Percentiles rank a stretch among this genome's conserved stretches.
Evolutionary conservation across 1,140 invertebrate species (phyloP).

Genomic region (Belonocnema kinseyi): DNA sequence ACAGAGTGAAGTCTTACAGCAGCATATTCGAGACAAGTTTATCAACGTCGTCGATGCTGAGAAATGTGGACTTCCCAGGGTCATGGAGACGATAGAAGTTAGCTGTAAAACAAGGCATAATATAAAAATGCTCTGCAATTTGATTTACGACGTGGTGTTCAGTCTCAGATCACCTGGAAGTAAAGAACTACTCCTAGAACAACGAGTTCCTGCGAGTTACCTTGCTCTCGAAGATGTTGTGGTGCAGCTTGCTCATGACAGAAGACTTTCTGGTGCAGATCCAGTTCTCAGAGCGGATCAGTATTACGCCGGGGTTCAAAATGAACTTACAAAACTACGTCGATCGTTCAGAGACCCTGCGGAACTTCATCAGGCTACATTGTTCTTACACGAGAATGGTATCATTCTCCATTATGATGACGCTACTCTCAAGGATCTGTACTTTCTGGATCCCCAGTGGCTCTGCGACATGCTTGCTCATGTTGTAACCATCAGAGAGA

Average conservation of each 20-base stretch:
- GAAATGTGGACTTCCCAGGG: conserved; percentile 94
- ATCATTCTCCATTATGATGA: conserved; percentile 98
- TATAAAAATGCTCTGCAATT: conserved; percentile 91
- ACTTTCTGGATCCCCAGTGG: conserved; percentile 98
- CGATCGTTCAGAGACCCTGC: conserved; percentile 89
- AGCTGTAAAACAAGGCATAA: conserved; percentile 93
- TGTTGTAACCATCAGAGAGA: conserved; percentile 96
- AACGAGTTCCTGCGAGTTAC: conserved; percentile 97
- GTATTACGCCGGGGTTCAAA: conserved; percentile 84
- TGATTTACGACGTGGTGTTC: conserved; percentile 96
- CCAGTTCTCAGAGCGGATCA: conserved; percentile 93
- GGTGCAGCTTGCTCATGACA: conserved; percentile 85
- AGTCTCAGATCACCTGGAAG: conserved; percentile 92
- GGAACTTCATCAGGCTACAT: conserved; percentile 95
- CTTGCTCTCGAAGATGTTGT: conserved; percentile 95
- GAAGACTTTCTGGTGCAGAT: conserved; percentile 81
- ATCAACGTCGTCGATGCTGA: conserved; percentile 96
- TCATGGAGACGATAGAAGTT: conserved; percentile 95
- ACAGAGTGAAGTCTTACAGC: conserved; percentile 88
- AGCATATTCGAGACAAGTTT: conserved; percentile 91
- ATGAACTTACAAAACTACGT: conserved; percentile 82
- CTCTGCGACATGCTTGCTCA: conserved; percentile 97
- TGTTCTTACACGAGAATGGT: conserved; percentile 98
- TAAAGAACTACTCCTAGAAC: conserved; percentile 93
- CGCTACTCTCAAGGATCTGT: conserved; percentile 94